Evolutionary conservation across 2,113 vertebrate genomes (phyloP).

Genomic region (Progne subis): DNA sequence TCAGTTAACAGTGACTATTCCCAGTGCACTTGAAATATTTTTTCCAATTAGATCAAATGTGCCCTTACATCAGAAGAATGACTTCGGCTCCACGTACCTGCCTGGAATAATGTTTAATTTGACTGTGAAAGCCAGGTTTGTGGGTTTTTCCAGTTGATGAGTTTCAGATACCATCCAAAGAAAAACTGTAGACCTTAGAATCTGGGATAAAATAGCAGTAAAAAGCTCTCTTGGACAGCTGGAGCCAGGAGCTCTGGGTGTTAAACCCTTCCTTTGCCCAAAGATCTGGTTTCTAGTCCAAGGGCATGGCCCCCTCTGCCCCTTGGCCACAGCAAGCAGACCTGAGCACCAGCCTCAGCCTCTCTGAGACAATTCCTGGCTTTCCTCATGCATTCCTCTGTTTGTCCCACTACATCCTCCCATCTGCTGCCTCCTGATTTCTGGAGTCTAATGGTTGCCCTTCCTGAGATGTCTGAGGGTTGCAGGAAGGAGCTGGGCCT

Average conservation of each 20-base stretch:
- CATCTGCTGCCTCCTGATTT: neutral
- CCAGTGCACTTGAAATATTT: conserved; percentile 80
- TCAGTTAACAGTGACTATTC: conserved; percentile 83
- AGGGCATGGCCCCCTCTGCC: neutral
- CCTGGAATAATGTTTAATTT: conserved; percentile 3
- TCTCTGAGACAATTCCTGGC: neutral
- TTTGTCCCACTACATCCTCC: neutral
- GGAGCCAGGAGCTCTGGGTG: fast-evolving
- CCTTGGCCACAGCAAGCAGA: neutral
- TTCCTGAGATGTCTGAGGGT: neutral
- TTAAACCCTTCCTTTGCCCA: neutral
- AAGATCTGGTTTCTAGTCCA: neutral
- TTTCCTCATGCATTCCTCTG: neutral
- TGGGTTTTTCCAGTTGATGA: neutral
- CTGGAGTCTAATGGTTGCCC: neutral
- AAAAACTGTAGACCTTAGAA: neutral
- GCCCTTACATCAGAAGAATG: conserved; percentile 49
- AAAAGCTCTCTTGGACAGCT: neutral
- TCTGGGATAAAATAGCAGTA: neutral
- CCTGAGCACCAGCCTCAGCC: neutral
- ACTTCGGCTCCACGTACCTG: conserved; percentile 13
- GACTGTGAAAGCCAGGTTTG: neutral
- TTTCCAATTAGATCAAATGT: conserved; percentile 81
- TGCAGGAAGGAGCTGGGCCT: neutral
- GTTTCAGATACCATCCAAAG: neutral